Conservation (phyloP, 1,140 invertebrate genomes). For the Calephelis virginiensis region DNA sequence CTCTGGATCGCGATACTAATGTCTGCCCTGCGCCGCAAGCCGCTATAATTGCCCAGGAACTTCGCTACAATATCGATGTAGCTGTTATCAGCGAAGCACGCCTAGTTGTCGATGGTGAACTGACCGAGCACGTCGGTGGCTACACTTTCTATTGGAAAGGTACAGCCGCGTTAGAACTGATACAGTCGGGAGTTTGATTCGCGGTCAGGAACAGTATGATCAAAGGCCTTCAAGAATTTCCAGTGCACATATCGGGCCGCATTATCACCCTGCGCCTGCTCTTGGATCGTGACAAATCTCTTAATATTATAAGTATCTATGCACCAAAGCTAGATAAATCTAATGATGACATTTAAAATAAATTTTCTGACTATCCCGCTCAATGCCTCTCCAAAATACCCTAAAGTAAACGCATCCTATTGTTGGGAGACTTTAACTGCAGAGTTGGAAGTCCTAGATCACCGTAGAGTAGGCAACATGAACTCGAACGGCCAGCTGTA, state of each 20-base stretch:
- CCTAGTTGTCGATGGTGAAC: constrained; percentile 7
- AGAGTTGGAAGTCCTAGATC: constrained; percentile 33
- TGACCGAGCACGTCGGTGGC: neutral
- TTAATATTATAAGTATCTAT: constrained; percentile 17
- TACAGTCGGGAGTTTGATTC: constrained; percentile 15
- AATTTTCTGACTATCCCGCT: constrained; percentile 5
- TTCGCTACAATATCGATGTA: neutral
- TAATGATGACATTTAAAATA: constrained; percentile 6
- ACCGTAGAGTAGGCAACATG: constrained; percentile 35
- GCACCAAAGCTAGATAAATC: neutral
- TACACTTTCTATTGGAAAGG: constrained; percentile 22
- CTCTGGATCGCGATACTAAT: constrained; percentile 1
- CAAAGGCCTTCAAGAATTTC: neutral
- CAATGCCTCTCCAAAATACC: neutral
- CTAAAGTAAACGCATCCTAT: constrained; percentile 25
- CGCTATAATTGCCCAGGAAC: neutral
- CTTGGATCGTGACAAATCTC: constrained; percentile 3
- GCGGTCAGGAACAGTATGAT: constrained; percentile 4
- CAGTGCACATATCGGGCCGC: constrained; percentile 13
- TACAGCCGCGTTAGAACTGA: neutral
- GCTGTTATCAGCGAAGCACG: constrained; percentile 23
- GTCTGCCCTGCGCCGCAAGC: neutral
- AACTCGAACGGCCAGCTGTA: constrained; percentile 34
- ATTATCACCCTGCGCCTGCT: constrained; percentile 18
- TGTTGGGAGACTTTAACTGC: constrained; percentile 34